A percentile compares a stretch with the other conserved stretches of the same genome.
These are phyloP conservation scores for Agonopterix arenella DNA, from an alignment of 2,888 invertebrate species.

Conservation along the genomic window DNA sequence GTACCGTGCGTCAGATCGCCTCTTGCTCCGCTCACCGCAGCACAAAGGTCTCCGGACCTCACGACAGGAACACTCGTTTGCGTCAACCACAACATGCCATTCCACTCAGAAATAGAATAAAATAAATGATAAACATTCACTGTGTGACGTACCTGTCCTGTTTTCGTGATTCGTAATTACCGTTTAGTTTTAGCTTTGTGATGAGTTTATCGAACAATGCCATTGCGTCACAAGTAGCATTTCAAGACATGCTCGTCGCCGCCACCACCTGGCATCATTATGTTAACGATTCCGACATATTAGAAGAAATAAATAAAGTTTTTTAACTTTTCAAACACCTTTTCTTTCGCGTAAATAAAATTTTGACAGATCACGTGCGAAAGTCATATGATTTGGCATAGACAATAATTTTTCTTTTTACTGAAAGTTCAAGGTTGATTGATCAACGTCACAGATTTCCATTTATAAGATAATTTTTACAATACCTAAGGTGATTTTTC, in stretches of 20 bases:
- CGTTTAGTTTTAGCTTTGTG: constrained; percentile 76
- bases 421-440: constrained; percentile 37
- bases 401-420: constrained; percentile 31
- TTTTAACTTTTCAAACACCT: constrained; percentile 11
- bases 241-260: constrained; percentile 40
- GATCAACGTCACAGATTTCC: too few species aligned
- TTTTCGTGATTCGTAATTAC: constrained; percentile 54
- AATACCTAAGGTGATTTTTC: too few species aligned
- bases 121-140: constrained; percentile 49
- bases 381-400: constrained; percentile 71
- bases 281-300: constrained; percentile 9
- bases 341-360: constrained; percentile 28
- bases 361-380: constrained; percentile 62
- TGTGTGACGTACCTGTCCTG: constrained; percentile 68
- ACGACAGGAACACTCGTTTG: constrained; percentile 9
- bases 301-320: constrained; percentile 7
- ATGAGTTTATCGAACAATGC: constrained; percentile 86
- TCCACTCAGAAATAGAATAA: constrained; percentile 45
- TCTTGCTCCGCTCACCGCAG: constrained; percentile 15
- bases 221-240: constrained; percentile 74
- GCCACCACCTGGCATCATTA: constrained; percentile 32
- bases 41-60: constrained; percentile 21
- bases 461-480: too few species aligned
- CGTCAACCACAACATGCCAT: constrained; percentile 27
- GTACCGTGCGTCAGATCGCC: constrained; percentile 31